phyloP scores from a whole-genome alignment of 2,888 invertebrate genomes.

The Drosophila ezoana region DNA sequence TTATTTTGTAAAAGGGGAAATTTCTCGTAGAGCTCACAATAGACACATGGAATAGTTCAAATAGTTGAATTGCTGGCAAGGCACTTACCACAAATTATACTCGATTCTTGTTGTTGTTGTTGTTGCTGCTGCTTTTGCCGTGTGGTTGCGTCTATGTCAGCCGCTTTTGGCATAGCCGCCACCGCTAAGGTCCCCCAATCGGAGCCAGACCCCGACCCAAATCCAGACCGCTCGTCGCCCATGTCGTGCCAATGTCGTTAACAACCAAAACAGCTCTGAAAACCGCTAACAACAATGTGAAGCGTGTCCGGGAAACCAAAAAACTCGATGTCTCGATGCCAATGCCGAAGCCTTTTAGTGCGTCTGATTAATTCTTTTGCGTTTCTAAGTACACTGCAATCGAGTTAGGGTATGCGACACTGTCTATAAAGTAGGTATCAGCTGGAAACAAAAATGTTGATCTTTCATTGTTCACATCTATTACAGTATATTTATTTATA shows the following conservation, averaged over 20 bases:
- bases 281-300: conserved; percentile 48
- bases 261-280: conserved; percentile 54
- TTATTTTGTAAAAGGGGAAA: conserved; percentile 68
- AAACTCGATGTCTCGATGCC: conserved; percentile 30
- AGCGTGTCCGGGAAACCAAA: conserved; percentile 32
- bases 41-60: conserved; percentile 63
- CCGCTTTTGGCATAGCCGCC: conserved; percentile 22
- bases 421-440: conserved; percentile 2
- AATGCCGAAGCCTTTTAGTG: conserved; percentile 37
- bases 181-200: conserved; percentile 10
- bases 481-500: not conserved
- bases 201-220: conserved; percentile 20
- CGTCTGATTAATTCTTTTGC: conserved; percentile 62
- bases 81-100: conserved; percentile 73
- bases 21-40: conserved; percentile 52
- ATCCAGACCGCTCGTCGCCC: conserved; percentile 71
- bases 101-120: conserved; percentile 28
- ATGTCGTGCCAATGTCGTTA: conserved; percentile 63
- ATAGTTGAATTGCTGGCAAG: conserved; percentile 64
- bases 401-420: not conserved
- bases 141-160: conserved; percentile 25
- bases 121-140: conserved; percentile 20
- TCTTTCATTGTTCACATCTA: no score
- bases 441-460: not conserved
- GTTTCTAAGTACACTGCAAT: conserved; percentile 45